Base-by-base conservation (phyloP, 2,888 invertebrate genomes). In the Phyllotreta striolata region DNA sequence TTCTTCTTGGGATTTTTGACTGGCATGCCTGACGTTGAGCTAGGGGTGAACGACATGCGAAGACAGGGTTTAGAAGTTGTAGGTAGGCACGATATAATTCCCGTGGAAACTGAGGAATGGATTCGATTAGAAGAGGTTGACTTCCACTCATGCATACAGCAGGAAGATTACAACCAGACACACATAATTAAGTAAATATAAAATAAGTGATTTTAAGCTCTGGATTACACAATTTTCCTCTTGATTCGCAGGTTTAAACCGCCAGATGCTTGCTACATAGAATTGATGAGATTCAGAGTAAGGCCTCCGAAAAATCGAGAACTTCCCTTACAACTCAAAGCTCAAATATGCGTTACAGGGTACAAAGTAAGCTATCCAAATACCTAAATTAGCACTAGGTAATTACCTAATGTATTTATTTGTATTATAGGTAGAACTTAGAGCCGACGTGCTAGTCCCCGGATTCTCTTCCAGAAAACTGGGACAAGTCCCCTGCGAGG, bases 61-160 rank as follows among this genome's bases (percentile, higher is more conserved):
- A 87, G 98, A n/a, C 95, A 97, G 82, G 98, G 98, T n/a, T 92
- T 92, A 82, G 99, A 99, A 86, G 97, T 99, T 57, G 99, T 99
- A 1, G 97, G 99, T 0, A 87, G 99, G 3, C 97, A 98, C 82
- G 99, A 99, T 83, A 99, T 99, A 80, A 96, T 99, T 79, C 98
- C 99, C 14, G 95, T 96, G 12, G 93, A 93, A 66, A 99, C 99
- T 0, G 99, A 99, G 83, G 96, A 99, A 83, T 99, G 99, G 99
- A 99, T 99, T 78, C 89, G 96, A 43, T 87, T 98, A 59, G 98
- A 99, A 83, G 88, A 90, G 54, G 89, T 94, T 0, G 96, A 98
- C 81, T 97, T 99, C 82, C 98, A 98, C 83, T 90, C 91, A 59
- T 93, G 94, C 79, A 93, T 98, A 55, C 93, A 96, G 78, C 91